phyloP scores from a whole-genome alignment of 2,113 vertebrate genomes.

The Varanus salvator region DNA sequence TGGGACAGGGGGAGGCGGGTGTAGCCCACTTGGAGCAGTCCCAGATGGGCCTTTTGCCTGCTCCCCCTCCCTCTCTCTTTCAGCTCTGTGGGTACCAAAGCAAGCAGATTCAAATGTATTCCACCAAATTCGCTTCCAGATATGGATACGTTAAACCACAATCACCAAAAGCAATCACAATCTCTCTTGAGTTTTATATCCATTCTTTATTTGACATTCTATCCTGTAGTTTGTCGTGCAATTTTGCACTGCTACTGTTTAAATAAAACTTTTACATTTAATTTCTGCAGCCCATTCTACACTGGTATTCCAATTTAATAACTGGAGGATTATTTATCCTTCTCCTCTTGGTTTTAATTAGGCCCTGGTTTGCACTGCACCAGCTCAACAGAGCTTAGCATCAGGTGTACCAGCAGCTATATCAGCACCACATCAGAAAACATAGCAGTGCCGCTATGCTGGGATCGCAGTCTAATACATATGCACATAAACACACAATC shows the following conservation, averaged over 20 bases:
- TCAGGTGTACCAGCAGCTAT: constrained; percentile 8
- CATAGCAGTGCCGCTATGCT: background rate
- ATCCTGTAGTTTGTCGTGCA: background rate
- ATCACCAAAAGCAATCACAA: background rate
- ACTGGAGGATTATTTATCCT: constrained; percentile 18
- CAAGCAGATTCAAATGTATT: background rate
- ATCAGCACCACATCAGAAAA: constrained; percentile 20
- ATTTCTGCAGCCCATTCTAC: constrained; percentile 6
- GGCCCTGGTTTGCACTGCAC: background rate
- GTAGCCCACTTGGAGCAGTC: background rate
- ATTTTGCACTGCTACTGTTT: background rate
- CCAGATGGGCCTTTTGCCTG: too few relatives aligned
- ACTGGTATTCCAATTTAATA: constrained; percentile 21
- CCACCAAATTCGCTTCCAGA: too few relatives aligned
- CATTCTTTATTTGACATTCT: background rate
- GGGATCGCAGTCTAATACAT: constrained; percentile 18
- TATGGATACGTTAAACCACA: background rate
- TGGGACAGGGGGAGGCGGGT: too few relatives aligned
- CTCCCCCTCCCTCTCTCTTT: background rate
- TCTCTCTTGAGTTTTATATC: background rate
- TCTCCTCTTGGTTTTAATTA: constrained; percentile 21
- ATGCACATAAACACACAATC: constrained; percentile 6
- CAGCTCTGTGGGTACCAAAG: background rate
- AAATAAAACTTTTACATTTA: constrained; percentile 21
- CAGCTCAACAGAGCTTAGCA: constrained; percentile 9